Evolutionary conservation across 2,797 vertebrate genomes (phyloP).

Genomic region (Epinephelus malabaricus): DNA sequence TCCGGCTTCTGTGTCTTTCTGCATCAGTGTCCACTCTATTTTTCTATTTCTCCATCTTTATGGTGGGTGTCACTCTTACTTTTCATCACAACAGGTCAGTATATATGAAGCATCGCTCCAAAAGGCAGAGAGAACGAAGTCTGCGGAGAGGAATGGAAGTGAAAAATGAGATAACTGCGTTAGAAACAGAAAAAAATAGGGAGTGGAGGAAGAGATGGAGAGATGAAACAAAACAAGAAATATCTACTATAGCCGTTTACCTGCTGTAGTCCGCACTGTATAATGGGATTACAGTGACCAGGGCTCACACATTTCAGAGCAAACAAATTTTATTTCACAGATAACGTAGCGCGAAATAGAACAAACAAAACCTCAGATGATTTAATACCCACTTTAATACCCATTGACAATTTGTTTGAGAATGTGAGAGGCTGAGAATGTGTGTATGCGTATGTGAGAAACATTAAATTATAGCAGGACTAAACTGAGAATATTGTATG

Average conservation of each 20-base stretch:
- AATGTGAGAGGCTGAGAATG: constrained; percentile 5
- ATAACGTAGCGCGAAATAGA: constrained; percentile 58
- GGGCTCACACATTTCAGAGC: constrained; percentile 23
- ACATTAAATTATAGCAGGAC: constrained; percentile 38
- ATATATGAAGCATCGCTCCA: not conserved
- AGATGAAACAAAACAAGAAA: constrained; percentile 18
- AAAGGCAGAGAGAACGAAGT: not conserved
- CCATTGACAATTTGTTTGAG: constrained; percentile 34
- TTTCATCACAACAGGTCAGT: constrained; percentile 22
- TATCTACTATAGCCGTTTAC: constrained; percentile 6
- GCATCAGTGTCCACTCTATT: not conserved
- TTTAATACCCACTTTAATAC: constrained; percentile 49
- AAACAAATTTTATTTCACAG: constrained; percentile 48
- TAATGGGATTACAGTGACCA: constrained; percentile 51
- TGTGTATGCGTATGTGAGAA: constrained; percentile 21
- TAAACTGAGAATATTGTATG: constrained; percentile 16
- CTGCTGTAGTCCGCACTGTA: constrained; percentile 23
- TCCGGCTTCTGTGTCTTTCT: not conserved
- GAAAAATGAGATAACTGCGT: not conserved
- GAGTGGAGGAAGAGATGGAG: not conserved
- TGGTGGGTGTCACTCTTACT: constrained; percentile 12
- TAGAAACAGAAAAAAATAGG: not conserved
- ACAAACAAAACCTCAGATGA: constrained; percentile 51
- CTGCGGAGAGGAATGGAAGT: not conserved
- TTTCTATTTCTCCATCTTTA: constrained; percentile 7